These are phyloP conservation scores for Petrocephalus zakoni DNA, from an alignment of 2,113 vertebrate genomes.

Conservation along the genomic window DNA sequence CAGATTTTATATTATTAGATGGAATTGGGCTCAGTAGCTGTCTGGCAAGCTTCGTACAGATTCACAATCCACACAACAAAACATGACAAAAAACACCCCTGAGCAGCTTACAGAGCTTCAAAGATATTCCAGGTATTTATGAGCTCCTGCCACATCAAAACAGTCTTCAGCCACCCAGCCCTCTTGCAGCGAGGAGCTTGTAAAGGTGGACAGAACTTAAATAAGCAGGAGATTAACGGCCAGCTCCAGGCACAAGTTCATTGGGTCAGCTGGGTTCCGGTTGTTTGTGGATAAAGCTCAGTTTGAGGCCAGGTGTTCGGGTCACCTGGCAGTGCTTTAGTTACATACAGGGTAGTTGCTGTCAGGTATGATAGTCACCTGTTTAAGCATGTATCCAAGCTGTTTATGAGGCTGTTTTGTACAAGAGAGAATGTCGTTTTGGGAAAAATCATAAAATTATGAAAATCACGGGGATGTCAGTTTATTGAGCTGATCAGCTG, in stretches of 20 bases:
- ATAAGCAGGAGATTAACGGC: conserved; percentile 12
- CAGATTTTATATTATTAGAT: background rate
- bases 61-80: background rate
- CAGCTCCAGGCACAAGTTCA: background rate
- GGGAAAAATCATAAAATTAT: background rate
- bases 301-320: background rate
- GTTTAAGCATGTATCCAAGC: background rate
- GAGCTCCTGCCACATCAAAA: conserved; percentile 36
- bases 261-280: background rate
- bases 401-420: background rate
- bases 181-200: conserved; percentile 1
- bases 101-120: background rate
- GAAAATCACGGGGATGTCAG: background rate
- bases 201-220: conserved; percentile 21
- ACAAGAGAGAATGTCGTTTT: background rate
- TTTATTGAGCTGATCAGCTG: background rate
- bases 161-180: background rate
- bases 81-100: conserved; percentile 21
- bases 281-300: background rate
- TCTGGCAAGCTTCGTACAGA: background rate
- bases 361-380: background rate
- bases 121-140: conserved; percentile 31
- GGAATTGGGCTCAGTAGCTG: background rate
- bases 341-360: background rate
- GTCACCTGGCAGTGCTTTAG: background rate